Conservation (phyloP, 2,113 vertebrate genomes). For the Thalassarche chlororhynchos region DNA sequence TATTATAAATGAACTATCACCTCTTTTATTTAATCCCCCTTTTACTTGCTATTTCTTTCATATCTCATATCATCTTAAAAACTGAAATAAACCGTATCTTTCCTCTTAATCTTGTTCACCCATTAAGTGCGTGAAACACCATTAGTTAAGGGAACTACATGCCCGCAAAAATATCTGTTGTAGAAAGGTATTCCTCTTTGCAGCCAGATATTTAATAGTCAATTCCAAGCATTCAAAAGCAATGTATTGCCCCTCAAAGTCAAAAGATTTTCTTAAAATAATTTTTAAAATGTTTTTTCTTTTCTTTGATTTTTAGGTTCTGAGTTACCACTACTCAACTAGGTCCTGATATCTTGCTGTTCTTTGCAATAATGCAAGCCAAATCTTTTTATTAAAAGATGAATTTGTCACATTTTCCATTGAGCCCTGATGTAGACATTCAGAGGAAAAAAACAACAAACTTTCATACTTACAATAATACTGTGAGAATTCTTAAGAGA, state of each 20-base stretch:
- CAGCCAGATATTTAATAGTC: neutral
- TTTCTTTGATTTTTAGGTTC: neutral
- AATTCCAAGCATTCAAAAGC: neutral
- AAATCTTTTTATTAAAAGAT: neutral
- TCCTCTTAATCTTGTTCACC: neutral
- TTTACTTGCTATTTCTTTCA: neutral
- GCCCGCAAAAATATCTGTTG: neutral
- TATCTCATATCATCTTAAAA: neutral
- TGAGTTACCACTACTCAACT: neutral
- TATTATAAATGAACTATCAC: neutral
- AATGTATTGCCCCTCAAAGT: neutral
- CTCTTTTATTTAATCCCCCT: neutral
- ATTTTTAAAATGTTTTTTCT: neutral
- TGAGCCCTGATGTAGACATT: neutral
- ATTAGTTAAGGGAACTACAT: neutral
- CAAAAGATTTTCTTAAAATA: neutral
- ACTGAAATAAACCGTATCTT: neutral
- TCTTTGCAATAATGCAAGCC: neutral
- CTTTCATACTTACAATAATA: neutral
- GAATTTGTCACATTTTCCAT: neutral
- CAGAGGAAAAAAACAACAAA: neutral
- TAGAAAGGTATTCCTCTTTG: neutral
- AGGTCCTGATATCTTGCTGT: neutral
- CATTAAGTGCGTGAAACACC: rapidly evolving
- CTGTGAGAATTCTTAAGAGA: neutral